Evolutionary conservation across 2,113 vertebrate genomes (phyloP).

Genomic region (Perccottus glenii): DNA sequence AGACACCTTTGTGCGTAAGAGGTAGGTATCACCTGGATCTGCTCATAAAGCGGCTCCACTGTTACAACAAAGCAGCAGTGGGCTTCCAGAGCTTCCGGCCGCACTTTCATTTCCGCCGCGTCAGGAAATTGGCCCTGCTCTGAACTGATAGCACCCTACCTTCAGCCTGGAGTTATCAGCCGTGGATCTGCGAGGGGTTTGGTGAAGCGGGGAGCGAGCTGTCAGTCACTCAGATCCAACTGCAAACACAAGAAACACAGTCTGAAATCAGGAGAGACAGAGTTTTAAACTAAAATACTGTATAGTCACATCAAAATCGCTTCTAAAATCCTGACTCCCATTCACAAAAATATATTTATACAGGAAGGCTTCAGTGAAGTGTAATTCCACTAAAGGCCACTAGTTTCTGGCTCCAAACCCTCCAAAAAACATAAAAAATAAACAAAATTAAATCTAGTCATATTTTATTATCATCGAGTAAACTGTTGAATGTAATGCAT

Average conservation of each 20-base stretch:
- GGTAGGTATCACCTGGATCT: slow-evolving; percentile 74
- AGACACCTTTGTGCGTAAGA: slow-evolving; percentile 46
- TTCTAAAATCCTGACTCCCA: not conserved
- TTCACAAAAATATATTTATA: not conserved
- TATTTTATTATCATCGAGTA: too few species aligned
- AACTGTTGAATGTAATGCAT: too few species aligned
- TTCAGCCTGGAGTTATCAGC: slow-evolving; percentile 55
- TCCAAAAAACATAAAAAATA: too few species aligned
- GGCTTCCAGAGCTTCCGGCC: slow-evolving; percentile 41
- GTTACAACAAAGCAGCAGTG: slow-evolving; percentile 62
- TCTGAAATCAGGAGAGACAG: not conserved
- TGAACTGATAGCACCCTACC: slow-evolving; percentile 73
- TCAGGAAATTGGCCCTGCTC: slow-evolving; percentile 89
- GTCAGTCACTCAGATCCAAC: slow-evolving; percentile 27
- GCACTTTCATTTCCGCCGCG: slow-evolving; percentile 93
- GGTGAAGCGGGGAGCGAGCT: slow-evolving; percentile 27
- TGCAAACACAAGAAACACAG: not conserved
- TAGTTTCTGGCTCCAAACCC: too few species aligned
- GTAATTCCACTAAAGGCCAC: too few species aligned
- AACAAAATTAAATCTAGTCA: too few species aligned
- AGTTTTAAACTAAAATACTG: not conserved
- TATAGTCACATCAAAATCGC: too few species aligned
- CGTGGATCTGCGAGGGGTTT: slow-evolving; percentile 20
- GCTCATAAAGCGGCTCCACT: slow-evolving; percentile 66
- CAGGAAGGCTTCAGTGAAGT: too few species aligned